Evolutionary conservation across 2,888 invertebrate species (phyloP), one percentile per base, ranked within the genome.

Genomic region (Barypeithes pellucidus): DNA sequence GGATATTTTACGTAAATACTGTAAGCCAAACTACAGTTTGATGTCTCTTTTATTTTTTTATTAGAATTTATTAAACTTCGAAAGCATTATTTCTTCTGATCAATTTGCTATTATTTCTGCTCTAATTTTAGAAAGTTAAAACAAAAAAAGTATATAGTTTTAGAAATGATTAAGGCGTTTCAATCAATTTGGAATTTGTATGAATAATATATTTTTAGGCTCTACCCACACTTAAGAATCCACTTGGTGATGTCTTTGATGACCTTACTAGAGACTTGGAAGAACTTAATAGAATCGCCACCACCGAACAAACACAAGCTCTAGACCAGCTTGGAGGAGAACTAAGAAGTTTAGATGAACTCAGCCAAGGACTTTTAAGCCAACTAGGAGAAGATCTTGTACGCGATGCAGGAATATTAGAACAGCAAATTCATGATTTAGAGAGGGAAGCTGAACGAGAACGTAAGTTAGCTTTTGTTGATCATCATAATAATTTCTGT

Each of bases 251-350:
- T 29, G 9, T 29, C 3, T 29, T 29, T 9, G 50, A 50, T 24
- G 50, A 50, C n/a, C 24, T 50, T n/a, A 9, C 9, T n/a, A n/a
- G n/a, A n/a, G 50, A 50, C 14, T 24, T 50, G n/a, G 50, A 50
- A 22, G 22, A 50, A 0, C n/a, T 50, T n/a, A 22, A 50, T n/a
- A 22, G 50, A 24, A 22, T 22, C 2, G 50, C 24, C 1, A 50
- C 50, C 3, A n/a, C 20, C 12, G 24, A 50, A 24, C 24, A 22
- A 1, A 3, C 5, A 24, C 12, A n/a, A 12, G 20, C 50, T n/a
- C 8, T 50, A 2, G 50, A 50, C n/a, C 14, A 5, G n/a, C 50
- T 50, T 50, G 22, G 24, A 50, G 22, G n/a, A 20, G 50, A 50
- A 50, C 24, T 50, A n/a, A 7, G n/a, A 24, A 24, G 50, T n/a